Percentiles rank a stretch among this genome's conserved stretches.
phyloP scores from a whole-genome alignment of 2,113 vertebrate genomes.

The Cynocephalus volans region DNA sequence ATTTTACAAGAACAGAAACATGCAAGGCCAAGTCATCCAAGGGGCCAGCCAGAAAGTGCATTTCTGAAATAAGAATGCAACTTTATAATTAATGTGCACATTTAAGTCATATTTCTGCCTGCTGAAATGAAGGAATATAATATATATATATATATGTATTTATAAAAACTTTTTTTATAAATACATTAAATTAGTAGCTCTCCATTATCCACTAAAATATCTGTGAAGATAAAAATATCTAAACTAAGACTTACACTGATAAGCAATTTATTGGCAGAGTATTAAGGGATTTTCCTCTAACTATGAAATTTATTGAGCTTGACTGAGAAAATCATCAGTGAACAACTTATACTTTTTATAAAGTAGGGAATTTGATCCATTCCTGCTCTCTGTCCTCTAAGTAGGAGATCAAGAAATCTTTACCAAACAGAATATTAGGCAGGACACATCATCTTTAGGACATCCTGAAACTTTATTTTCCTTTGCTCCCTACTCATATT shows the following conservation, averaged over 20 bases:
- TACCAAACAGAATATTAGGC: neutral
- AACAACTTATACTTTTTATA: neutral
- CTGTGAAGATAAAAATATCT: neutral
- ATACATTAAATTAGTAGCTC: neutral
- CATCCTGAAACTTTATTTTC: neutral
- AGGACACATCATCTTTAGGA: accelerated
- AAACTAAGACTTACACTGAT: neutral
- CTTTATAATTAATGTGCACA: neutral
- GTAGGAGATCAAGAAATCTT: neutral
- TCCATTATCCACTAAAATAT: neutral
- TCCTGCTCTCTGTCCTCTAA: neutral
- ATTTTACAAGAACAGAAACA: constrained; percentile 54
- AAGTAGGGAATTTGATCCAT: neutral
- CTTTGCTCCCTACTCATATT: neutral
- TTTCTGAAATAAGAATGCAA: constrained; percentile 29
- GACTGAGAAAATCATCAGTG: neutral
- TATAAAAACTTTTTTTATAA: neutral
- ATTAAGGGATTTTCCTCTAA: neutral
- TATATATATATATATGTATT: neutral
- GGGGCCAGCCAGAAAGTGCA: neutral
- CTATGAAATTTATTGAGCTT: neutral
- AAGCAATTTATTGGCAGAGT: neutral
- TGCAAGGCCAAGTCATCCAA: neutral
- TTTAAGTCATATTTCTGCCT: neutral
- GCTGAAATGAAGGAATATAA: neutral